Base-by-base conservation (phyloP, 2,113 vertebrate genomes). In the Oncorhynchus keta region DNA sequence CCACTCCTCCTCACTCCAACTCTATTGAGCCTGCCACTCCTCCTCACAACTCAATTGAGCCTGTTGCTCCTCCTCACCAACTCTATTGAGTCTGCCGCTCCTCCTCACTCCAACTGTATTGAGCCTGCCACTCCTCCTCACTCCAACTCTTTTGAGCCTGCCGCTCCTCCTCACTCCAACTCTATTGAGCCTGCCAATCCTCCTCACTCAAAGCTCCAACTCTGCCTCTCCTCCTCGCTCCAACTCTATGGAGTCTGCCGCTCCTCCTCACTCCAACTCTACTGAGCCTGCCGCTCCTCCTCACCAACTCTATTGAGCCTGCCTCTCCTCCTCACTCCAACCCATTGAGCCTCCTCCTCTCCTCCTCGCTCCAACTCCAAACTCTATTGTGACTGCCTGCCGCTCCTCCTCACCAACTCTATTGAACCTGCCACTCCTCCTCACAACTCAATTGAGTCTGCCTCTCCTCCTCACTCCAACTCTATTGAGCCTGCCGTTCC, bases 1-100 rank as follows among this genome's bases (percentile, higher is more conserved):
- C 84, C 85, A 73, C 84, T 91, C 87, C 77, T 90, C 84, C 90
- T 92, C 90, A 0, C 0, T 4, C 5, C 32, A 35, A 35, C 32
- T 7, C 32, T 1, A 35, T 35, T 35, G 32, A 35, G 32, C 32
- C 32, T 6, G 32, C 32, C 32, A 0, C 32, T 35, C 32, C 32
- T 35, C 5, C 5, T 6, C 32, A 1, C 32, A 80, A 75, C 68
- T 59, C 79, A 68, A 81, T 88, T 78, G 82, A 35, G 79, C 78
- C 77, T 83, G 81, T 84, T 84, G 76, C 84, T 91, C 87, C 77
- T 90, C 84, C 90, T 92, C 90, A 2, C 26, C 30, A 80, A 75
- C 68, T 64, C 79, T 71, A 81, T 88, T 78, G 82, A 35, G 79
- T 77, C 77, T 83, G 81, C 85, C 85, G 75, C 84, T 91, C 87